Evolutionary conservation across 2,797 vertebrate genomes (phyloP), one percentile per base, ranked within the genome.

Genomic region (Acanthornis magna): DNA sequence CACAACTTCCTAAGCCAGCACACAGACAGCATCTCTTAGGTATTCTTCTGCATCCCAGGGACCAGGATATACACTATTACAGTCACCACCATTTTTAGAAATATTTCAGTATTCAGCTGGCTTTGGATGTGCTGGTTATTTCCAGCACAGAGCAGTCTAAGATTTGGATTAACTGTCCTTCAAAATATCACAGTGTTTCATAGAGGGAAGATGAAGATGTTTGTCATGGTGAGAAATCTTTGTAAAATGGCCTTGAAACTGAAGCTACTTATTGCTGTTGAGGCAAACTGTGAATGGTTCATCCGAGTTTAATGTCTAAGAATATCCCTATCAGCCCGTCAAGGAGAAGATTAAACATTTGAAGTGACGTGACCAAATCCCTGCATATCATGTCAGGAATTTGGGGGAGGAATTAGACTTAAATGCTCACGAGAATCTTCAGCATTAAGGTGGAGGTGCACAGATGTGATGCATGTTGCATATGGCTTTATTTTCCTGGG

Each of bases 331-430:
- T 55, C 79, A 79, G 53, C 71, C 42, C 0, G 0, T 54, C 47
- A 27, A 87, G 73, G 45, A 76, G 75, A 67, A 90, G 93, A 91
- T 94, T 84, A 93, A 88, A 27, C 8, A 32, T 57, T 76, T 66
- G 34, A 84, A 84, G 34, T 23, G 68, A 77, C 0, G 1, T 68
- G 65, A 55, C 70, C 81, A 75, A 93, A 92, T 88, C 85, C 73
- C 58, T 88, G 45, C 5, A 0, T 53, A 42, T 66, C 5, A 0
- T 3, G 19, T 50, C 85, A 89, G 83, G 66, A 92, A 55, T 78
- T 55, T 53, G 13, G 40, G 47, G 58, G 27, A 47, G 48, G 42
- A 90, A 76, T 91, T 62, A 42, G 51, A 13, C 50, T 61, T 58
- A 42, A 74, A 42, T 4, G 8, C 47, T 92, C 43, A 1, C 16